phyloP scores from a whole-genome alignment of 2,113 vertebrate species.

The Psilopsiagon aymara region DNA sequence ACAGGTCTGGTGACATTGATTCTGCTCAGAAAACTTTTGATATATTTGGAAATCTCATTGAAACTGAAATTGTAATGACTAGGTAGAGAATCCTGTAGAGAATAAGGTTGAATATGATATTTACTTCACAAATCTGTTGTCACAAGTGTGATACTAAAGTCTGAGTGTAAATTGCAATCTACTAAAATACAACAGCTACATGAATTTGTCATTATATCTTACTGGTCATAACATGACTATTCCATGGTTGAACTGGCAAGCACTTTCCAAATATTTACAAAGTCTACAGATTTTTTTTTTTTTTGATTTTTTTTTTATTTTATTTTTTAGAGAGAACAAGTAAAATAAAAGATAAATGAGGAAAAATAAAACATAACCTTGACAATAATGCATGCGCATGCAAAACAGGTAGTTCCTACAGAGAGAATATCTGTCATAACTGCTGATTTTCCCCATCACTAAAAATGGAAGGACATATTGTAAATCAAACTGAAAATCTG shows the following conservation, averaged over 20 bases:
- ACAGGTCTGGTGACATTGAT: background rate
- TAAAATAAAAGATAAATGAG: background rate
- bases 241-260: background rate
- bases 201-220: background rate
- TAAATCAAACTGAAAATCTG: conserved; percentile 54
- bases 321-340: background rate
- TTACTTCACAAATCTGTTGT: background rate
- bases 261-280: background rate
- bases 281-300: background rate
- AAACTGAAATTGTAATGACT: background rate
- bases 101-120: background rate
- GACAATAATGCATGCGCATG: background rate
- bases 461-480: background rate
- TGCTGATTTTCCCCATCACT: conserved; percentile 51
- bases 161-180: background rate
- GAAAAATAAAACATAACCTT: background rate
- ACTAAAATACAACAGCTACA: background rate
- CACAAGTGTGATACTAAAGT: background rate
- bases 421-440: conserved; percentile 18
- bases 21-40: background rate
- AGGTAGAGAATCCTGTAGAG: background rate
- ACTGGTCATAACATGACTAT: background rate
- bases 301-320: background rate
- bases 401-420: background rate
- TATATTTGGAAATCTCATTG: background rate